phyloP scores from a whole-genome alignment of 2,888 invertebrate genomes.

The Agrochola macilenta region DNA sequence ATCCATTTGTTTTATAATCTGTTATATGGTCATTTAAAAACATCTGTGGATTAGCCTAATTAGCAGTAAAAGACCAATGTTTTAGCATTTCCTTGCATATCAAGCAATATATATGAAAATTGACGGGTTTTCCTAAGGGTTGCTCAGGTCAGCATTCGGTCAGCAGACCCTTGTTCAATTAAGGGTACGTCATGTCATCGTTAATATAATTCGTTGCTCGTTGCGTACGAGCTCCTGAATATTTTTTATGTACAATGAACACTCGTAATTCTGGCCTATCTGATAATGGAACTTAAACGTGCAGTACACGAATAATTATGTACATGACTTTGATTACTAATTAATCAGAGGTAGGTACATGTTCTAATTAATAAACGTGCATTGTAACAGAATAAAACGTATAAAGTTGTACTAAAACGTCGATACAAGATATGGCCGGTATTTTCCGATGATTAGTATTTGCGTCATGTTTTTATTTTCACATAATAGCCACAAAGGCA shows the following conservation, averaged over 20 bases:
- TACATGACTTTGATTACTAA: constrained; percentile 24
- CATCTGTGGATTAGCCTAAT: background rate
- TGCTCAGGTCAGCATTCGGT: constrained; percentile 19
- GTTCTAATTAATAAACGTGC: constrained; percentile 12
- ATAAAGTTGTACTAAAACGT: constrained; percentile 15
- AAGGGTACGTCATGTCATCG: background rate
- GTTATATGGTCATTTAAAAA: background rate
- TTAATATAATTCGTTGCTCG: background rate
- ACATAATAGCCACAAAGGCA: constrained; percentile 34
- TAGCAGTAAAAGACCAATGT: background rate
- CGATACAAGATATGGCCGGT: constrained; percentile 25
- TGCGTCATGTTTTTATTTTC: constrained; percentile 39
- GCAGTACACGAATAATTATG: constrained; percentile 4
- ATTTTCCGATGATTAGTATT: constrained; percentile 52
- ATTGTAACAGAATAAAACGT: constrained; percentile 1
- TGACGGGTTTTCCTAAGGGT: background rate
- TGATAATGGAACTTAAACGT: constrained; percentile 24
- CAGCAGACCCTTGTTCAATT: constrained; percentile 12
- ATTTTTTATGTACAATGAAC: background rate
- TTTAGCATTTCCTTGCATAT: background rate
- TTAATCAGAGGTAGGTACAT: constrained; percentile 20
- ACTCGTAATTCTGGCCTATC: background rate
- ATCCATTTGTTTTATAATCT: background rate
- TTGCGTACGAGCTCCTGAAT: background rate
- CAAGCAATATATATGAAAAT: background rate